Percentiles rank a stretch among this genome's conserved stretches.
Evolutionary conservation across 2,113 vertebrate genomes (phyloP).

Genomic region (Tretioscincus oriximinensis): DNA sequence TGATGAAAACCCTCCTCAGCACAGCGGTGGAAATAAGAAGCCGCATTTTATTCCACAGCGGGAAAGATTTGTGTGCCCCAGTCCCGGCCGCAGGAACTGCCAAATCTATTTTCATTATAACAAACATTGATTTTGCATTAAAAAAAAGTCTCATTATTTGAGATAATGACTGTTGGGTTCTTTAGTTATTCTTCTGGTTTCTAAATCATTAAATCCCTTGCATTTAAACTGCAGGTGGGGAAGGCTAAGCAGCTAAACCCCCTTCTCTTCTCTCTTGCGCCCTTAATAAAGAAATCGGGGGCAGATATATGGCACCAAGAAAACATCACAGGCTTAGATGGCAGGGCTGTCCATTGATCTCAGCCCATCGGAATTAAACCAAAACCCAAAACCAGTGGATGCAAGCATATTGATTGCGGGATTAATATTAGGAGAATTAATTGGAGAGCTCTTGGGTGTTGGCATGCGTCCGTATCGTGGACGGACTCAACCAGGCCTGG

Average conservation of each 20-base stretch:
- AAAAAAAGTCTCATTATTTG: constrained; percentile 82
- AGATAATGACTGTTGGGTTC: constrained; percentile 77
- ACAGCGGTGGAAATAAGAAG: constrained; percentile 65
- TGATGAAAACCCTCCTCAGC: constrained; percentile 68
- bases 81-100: constrained; percentile 72
- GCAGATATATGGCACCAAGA: not conserved
- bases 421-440: constrained; percentile 22
- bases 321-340: constrained; percentile 7
- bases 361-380: constrained; percentile 1
- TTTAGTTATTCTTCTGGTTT: constrained; percentile 77
- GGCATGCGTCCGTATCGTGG: accelerated
- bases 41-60: constrained; percentile 68
- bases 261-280: constrained; percentile 4
- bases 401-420: constrained; percentile 7
- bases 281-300: constrained; percentile 14
- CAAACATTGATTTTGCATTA: constrained; percentile 83
- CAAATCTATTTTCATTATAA: constrained; percentile 82
- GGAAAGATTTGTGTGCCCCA: constrained; percentile 71
- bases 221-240: constrained; percentile 60
- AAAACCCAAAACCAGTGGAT: not conserved
- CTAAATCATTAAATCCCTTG: constrained; percentile 75
- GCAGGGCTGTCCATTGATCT: constrained; percentile 17
- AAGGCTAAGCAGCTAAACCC: constrained; percentile 37
- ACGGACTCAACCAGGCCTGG: accelerated
- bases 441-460: not conserved